These are phyloP conservation scores for Diuraphis noxia DNA, from an alignment of 1,140 invertebrate species.

Conservation along the genomic window DNA sequence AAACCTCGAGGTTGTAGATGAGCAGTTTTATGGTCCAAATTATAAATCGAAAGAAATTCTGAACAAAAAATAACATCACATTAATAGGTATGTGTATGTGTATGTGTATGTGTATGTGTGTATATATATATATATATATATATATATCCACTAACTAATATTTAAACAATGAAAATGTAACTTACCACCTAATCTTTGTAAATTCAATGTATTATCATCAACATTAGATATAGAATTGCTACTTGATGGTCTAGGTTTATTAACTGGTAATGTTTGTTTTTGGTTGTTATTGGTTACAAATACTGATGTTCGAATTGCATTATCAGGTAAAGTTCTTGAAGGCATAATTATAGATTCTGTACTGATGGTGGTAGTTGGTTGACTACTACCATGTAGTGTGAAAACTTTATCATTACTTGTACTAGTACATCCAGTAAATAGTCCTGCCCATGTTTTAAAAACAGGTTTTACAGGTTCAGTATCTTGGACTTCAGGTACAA, in stretches of 20 bases:
- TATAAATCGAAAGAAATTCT: conserved; percentile 74
- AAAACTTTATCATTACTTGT: conserved; percentile 44
- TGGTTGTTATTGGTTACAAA: conserved; percentile 37
- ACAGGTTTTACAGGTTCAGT: conserved; percentile 29
- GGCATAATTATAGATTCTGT: conserved; percentile 33
- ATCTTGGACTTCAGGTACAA: conserved; percentile 31
- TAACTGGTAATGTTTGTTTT: conserved; percentile 7
- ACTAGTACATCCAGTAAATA: conserved; percentile 41
- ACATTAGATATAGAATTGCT: not conserved
- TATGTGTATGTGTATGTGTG: too few species aligned
- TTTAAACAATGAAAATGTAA: not conserved
- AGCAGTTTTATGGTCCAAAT: conserved; percentile 73
- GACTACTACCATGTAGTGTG: conserved; percentile 40
- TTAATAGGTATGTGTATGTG: too few species aligned
- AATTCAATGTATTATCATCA: conserved; percentile 15
- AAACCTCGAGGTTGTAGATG: conserved; percentile 82
- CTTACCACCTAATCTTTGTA: conserved; percentile 47
- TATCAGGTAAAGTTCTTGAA: conserved; percentile 33
- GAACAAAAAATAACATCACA: conserved; percentile 59
- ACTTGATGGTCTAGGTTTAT: conserved; percentile 27
- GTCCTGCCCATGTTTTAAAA: conserved; percentile 42
- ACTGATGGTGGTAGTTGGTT: not conserved
- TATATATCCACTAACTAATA: not conserved
- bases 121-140: too few species aligned
- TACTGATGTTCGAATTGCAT: conserved; percentile 4